Percentiles rank a stretch among this genome's conserved stretches.
Evolutionary conservation across 2,113 vertebrate genomes (phyloP).

Genomic region (Sisor rabdophorus): DNA sequence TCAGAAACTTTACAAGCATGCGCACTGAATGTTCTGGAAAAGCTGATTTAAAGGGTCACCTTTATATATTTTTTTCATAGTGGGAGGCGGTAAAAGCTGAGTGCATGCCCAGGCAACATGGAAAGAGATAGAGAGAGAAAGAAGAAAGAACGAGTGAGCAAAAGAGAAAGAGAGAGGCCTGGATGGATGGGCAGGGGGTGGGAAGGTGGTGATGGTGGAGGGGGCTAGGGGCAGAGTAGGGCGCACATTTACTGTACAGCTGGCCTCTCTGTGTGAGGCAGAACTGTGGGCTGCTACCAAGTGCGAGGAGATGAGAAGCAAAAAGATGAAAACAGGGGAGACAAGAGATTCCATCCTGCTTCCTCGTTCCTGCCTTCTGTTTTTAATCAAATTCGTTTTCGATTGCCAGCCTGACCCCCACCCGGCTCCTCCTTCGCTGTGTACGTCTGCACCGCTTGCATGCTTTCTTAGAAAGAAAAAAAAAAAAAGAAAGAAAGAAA

Average conservation of each 20-base stretch:
- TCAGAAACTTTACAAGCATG: slow-evolving; percentile 27
- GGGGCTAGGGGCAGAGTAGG: slow-evolving; percentile 78
- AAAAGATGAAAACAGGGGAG: slow-evolving; percentile 85
- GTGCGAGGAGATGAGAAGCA: slow-evolving; percentile 82
- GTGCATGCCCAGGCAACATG: slow-evolving; percentile 79
- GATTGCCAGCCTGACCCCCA: slow-evolving; percentile 52
- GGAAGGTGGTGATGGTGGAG: slow-evolving; percentile 41
- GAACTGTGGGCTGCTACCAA: slow-evolving; percentile 91
- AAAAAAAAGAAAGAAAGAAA: not conserved
- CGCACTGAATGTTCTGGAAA: slow-evolving; percentile 62
- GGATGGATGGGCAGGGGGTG: slow-evolving; percentile 85
- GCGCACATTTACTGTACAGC: slow-evolving; percentile 99
- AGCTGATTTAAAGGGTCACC: slow-evolving; percentile 88
- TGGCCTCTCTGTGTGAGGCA: slow-evolving; percentile 98
- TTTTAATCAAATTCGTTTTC: slow-evolving; percentile 30
- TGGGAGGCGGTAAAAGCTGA: slow-evolving; percentile 83
- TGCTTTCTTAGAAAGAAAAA: not conserved
- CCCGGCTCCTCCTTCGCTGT: slow-evolving; percentile 65
- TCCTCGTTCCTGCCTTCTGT: slow-evolving; percentile 53
- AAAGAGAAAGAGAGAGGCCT: slow-evolving; percentile 81
- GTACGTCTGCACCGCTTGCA: slow-evolving; percentile 15
- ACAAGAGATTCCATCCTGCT: slow-evolving; percentile 60
- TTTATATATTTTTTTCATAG: slow-evolving; percentile 63
- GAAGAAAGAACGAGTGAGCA: slow-evolving; percentile 65
- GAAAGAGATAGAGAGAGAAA: not conserved